Evolutionary conservation across 2,888 invertebrate species (phyloP), one percentile per base, ranked within the genome.

Genomic region (Mimas tiliae): DNA sequence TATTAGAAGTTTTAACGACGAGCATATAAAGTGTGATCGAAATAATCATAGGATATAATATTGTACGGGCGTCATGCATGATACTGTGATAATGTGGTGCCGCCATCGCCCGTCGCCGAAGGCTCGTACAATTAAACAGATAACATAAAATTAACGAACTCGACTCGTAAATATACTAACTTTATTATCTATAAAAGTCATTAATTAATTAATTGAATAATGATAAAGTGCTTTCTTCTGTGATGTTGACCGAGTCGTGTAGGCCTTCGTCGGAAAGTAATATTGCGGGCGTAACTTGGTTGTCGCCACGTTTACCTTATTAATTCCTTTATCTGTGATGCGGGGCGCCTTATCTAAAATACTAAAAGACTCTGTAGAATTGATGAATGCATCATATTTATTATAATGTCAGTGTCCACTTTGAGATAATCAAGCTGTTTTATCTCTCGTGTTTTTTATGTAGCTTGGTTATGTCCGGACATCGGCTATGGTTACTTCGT

Each of bases 161-260:
- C 79, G 78, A 83, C 86, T 88, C 92, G 84, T 93, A 92, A 92
- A 93, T 87, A 89, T 82, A 81, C 82, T 87, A 81, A 80, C 80
- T 92, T 91, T 91, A 93, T 83, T 88, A 91, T 90, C 92, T 87
- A 91, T 93, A 91, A 93, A 93, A 85, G 91, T 89, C 91, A 88
- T 83, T 88, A 85, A 90, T 91, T 91, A 93, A 93, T 93, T 92
- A 93, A 93, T 93, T 91, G 90, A 85, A 83, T 85, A 88, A 91
- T 92, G 92, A 93, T 90, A 87, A 87, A 91, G 81, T 87, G 82
- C 74, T 78, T 80, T 85, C 82, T 82, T 84, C 73, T 86, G 76
- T 78, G 83, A 82, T 77, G 82, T 75, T 70, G 80, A 77, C 79
- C 75, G 77, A 74, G 73, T 70, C 74, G 68, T 67, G 72, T 75